phyloP scores from a whole-genome alignment of 2,113 vertebrate species.

The Amia ocellicauda region DNA sequence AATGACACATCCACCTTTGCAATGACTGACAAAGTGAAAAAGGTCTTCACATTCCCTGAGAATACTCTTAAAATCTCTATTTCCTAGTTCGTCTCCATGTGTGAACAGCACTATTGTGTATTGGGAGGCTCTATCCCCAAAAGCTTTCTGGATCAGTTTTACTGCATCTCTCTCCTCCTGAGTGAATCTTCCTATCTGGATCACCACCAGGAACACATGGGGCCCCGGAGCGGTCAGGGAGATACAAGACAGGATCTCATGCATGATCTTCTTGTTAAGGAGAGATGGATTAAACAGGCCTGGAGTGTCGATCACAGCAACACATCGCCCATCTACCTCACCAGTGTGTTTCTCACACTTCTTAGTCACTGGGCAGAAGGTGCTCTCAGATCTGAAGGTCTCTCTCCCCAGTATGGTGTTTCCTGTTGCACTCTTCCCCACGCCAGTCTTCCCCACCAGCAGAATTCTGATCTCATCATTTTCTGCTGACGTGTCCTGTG shows the following conservation, averaged over 20 bases:
- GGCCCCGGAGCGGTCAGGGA: neutral
- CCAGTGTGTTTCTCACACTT: neutral
- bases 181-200: neutral
- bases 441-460: no score
- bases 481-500: no score
- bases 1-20: no score
- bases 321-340: neutral
- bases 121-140: neutral
- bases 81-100: conserved; percentile 20
- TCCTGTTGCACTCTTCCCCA: no score
- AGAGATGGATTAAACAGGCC: conserved; percentile 24
- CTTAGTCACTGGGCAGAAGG: neutral
- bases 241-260: conserved; percentile 14
- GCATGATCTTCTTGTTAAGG: accelerated
- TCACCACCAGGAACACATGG: conserved; percentile 8
- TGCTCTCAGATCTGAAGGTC: no score
- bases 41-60: accelerated
- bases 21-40: no score
- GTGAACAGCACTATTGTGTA: conserved; percentile 24
- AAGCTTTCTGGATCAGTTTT: neutral
- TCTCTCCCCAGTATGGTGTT: no score
- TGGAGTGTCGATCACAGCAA: conserved; percentile 22
- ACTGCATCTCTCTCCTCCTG: neutral
- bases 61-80: no score
- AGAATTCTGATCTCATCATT: no score